Percentiles rank a stretch among this genome's conserved stretches.
These are phyloP conservation scores for Microcaecilia unicolor DNA, from an alignment of 2,797 vertebrate species.

Conservation along the genomic window DNA sequence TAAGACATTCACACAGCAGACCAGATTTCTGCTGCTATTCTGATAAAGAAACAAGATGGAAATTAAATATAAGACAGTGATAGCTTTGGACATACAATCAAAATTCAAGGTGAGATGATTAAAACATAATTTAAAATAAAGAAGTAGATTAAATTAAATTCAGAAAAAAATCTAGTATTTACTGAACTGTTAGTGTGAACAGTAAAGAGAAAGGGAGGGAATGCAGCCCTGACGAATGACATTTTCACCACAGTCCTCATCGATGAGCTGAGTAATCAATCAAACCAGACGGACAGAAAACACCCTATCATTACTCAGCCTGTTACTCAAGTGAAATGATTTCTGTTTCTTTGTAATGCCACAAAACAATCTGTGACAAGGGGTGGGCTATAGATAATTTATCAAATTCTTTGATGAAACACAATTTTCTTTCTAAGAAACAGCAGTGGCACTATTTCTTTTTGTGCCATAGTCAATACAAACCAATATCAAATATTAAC, in stretches of 20 bases:
- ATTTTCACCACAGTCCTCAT: slow-evolving; percentile 47
- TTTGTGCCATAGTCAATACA: slow-evolving; percentile 4
- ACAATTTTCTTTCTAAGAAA: slow-evolving; percentile 33
- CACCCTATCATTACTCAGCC: slow-evolving; percentile 48
- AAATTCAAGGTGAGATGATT: not conserved
- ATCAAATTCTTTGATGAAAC: slow-evolving; percentile 50
- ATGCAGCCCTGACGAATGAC: slow-evolving; percentile 43
- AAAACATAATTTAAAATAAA: not conserved
- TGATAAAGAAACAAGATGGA: too few relatives aligned
- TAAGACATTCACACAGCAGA: too few relatives aligned
- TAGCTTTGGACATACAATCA: not conserved
- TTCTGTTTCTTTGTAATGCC: slow-evolving; percentile 44
- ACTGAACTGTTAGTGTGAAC: slow-evolving; percentile 4
- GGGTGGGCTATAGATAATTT: slow-evolving; percentile 56
- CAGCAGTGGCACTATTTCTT: slow-evolving; percentile 15
- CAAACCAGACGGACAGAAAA: slow-evolving; percentile 47
- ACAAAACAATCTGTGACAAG: slow-evolving; percentile 55
- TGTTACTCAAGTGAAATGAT: slow-evolving; percentile 42
- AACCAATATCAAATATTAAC: slow-evolving; percentile 9
- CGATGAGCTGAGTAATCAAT: slow-evolving; percentile 54
- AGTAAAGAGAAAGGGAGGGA: slow-evolving; percentile 12
- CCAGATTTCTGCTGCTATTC: too few relatives aligned
- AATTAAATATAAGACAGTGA: too few relatives aligned
- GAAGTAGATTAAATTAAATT: not conserved
- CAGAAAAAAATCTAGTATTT: not conserved